phyloP scores from a whole-genome alignment of 1,140 invertebrate species.

The Pectinophora gossypiella region DNA sequence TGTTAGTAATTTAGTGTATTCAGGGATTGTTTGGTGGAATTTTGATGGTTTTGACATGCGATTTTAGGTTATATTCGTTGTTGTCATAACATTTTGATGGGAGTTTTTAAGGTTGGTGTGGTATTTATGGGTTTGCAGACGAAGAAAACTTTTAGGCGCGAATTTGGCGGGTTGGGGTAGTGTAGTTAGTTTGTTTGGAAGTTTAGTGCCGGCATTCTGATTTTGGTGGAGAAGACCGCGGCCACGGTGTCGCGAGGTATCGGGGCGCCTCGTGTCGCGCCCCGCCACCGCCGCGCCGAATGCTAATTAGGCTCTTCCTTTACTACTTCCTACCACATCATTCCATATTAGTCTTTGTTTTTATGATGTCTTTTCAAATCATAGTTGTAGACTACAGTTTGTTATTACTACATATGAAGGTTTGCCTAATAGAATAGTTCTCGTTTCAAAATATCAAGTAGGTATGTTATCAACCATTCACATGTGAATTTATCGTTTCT shows the following conservation, averaged over 20 bases:
- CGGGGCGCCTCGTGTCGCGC: constrained; percentile 46
- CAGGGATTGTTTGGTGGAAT: constrained; percentile 27
- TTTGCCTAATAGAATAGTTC: too few relatives aligned
- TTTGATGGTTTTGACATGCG: constrained; percentile 55
- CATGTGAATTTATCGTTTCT: constrained; percentile 12
- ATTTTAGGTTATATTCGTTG: constrained; percentile 74
- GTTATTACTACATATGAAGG: too few relatives aligned
- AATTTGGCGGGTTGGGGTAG: constrained; percentile 6
- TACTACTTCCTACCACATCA: constrained; percentile 55
- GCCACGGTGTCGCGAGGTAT: constrained; percentile 34
- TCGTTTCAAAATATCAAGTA: too few relatives aligned
- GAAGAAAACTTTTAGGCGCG: constrained; percentile 17
- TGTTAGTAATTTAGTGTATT: constrained; percentile 27
- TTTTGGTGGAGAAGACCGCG: constrained; percentile 26
- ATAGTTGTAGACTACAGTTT: too few relatives aligned
- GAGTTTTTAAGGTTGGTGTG: constrained; percentile 14
- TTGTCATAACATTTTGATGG: constrained; percentile 68
- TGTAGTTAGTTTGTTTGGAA: constrained; percentile 10
- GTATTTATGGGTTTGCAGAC: constrained; percentile 13
- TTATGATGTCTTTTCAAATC: too few relatives aligned
- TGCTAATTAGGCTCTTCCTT: constrained; percentile 69
- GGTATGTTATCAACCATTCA: not conserved
- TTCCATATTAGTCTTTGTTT: too few relatives aligned
- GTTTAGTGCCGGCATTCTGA: not conserved
- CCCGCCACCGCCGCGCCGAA: constrained; percentile 52